phyloP scores from a whole-genome alignment of 2,888 invertebrate genomes.

The Cancer borealis region DNA sequence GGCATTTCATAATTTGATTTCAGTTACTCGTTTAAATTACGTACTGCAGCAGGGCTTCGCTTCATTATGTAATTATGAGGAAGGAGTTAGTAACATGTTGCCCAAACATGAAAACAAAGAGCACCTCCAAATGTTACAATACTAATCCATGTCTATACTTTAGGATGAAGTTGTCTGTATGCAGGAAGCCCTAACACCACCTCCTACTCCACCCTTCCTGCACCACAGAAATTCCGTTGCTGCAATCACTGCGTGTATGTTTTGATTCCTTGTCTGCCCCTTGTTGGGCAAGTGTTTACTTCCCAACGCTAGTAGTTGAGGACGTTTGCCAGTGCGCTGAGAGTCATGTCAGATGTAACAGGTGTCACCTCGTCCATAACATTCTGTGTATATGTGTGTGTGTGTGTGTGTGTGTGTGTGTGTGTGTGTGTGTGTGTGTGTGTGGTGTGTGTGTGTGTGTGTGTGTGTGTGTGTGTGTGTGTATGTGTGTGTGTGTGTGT shows the following conservation, averaged over 20 bases:
- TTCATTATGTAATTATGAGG: not conserved
- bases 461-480: not conserved
- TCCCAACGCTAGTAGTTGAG: not conserved
- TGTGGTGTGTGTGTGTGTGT: not conserved
- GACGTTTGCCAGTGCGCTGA: not conserved
- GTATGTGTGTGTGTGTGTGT: too few species aligned
- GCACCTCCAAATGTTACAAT: not conserved
- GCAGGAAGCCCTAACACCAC: not conserved
- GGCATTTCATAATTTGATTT: not conserved
- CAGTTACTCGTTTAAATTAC: not conserved
- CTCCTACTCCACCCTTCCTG: not conserved
- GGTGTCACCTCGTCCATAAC: not conserved
- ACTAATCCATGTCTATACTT: not conserved
- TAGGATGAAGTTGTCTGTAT: not conserved
- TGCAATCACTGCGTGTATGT: not conserved
- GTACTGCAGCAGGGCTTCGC: not conserved
- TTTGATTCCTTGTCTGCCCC: not conserved
- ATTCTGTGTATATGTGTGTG: not conserved
- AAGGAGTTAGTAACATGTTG: not conserved
- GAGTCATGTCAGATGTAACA: not conserved
- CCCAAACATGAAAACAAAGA: not conserved
- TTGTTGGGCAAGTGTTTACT: not conserved
- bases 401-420: slow-evolving; percentile 5
- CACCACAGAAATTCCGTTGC: not conserved
- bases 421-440: too few species aligned